Base-by-base conservation (phyloP, 1,140 invertebrate species). In the Teleogryllus occipitalis region DNA sequence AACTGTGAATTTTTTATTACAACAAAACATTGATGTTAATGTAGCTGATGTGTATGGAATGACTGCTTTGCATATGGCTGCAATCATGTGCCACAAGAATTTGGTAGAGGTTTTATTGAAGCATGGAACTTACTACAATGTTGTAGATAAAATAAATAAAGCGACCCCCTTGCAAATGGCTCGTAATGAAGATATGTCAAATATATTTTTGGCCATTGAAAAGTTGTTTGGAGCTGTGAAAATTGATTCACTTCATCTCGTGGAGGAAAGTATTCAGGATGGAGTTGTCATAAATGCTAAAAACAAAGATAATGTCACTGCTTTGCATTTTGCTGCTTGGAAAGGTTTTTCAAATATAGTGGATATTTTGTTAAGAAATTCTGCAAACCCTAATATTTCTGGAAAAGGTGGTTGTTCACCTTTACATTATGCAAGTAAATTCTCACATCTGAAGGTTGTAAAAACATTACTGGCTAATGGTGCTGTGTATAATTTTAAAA, bases 341-440 rank as follows among this genome's bases (percentile, higher is more conserved):
- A 65, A 65, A 65, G 54, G 54, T 18, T 65, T 3, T 65, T 10
- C 10, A 10, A 18, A 65, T 14, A 18, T 65, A 14, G 54, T 65
- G 8, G 14, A 73, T 72, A 74, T 82, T 80, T 77, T 84, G 47
- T 80, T 84, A 65, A 47, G 82, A 39, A 80, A 82, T 75, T 80
- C 79, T 65, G 80, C 81, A 65, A 76, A 83, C 76, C 78, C 81
- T 65, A 82, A 84, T 80, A 47, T 73, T 5, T n/a, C 27, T 75
- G 79, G 47, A 76, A 79, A 46, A 47, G 75, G 81, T 6, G 78
- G 80, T 21, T 74, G 75, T n/a, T 82, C 82, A 8, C 80, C 82
- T n/a, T 22, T 83, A 27, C 82, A 83, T 79, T 80, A 81, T 74
- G 83, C 82, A 78, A 78, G 78, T 47, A 78, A 81, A 27, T 80